Percentiles rank a stretch among this genome's conserved stretches.
phyloP scores from a whole-genome alignment of 2,797 vertebrate genomes.

The Neomorphus geoffroyi region DNA sequence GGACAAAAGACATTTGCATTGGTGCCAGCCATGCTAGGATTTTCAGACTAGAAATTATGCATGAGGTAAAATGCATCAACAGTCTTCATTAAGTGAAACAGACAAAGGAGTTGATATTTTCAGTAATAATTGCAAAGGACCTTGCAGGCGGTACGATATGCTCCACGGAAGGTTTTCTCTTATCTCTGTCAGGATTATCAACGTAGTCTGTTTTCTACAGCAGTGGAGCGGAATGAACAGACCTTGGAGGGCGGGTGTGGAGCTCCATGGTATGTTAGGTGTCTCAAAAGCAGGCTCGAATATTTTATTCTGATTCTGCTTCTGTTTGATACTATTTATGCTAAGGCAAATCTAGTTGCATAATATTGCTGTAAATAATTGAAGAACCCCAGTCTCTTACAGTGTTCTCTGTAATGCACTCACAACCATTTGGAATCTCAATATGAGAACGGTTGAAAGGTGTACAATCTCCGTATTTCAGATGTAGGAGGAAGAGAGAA shows the following conservation, averaged over 20 bases:
- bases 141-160: not conserved
- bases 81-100: not conserved
- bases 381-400: slow-evolving; percentile 28
- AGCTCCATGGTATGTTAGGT: not conserved
- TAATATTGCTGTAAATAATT: slow-evolving; percentile 50
- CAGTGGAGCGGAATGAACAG: not conserved
- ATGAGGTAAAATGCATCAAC: not conserved
- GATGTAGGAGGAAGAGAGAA: slow-evolving; percentile 36
- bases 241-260: not conserved
- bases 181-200: not conserved
- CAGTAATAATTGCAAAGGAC: not conserved
- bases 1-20: not conserved
- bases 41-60: not conserved
- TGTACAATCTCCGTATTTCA: slow-evolving; percentile 41
- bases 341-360: slow-evolving; percentile 26
- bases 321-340: slow-evolving; percentile 50
- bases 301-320: slow-evolving; percentile 54
- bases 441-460: not conserved
- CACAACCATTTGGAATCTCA: slow-evolving; percentile 6
- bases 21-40: not conserved
- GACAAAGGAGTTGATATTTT: not conserved
- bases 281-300: slow-evolving; percentile 38
- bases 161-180: not conserved
- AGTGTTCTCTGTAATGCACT: slow-evolving; percentile 26
- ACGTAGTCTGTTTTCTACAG: not conserved